Percentiles rank a stretch among this genome's conserved stretches.
Conservation (phyloP, 1,140 invertebrate species). For the Aradophagus sp. region DNA sequence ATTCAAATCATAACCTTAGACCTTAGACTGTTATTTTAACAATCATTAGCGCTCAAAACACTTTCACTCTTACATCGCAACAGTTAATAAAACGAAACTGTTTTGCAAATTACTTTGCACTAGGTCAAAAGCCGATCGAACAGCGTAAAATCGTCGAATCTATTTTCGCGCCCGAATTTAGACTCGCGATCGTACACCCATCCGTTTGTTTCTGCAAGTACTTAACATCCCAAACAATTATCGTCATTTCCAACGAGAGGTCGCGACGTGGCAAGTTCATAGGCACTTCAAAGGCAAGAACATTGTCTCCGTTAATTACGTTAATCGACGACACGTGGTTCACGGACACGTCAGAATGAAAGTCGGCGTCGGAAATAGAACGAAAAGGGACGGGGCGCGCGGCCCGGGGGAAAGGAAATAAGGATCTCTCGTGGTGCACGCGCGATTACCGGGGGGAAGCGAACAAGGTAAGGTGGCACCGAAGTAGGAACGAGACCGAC, state of each 20-base stretch:
- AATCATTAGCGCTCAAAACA: too few relatives aligned
- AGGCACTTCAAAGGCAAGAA: conserved; percentile 49
- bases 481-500: conserved; percentile 28
- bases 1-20: too few relatives aligned
- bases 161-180: too few relatives aligned
- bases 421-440: conserved; percentile 33
- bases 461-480: conserved; percentile 36
- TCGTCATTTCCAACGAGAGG: conserved; percentile 7
- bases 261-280: background rate
- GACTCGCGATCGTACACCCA: too few relatives aligned
- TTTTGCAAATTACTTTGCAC: too few relatives aligned
- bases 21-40: too few relatives aligned
- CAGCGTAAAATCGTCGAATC: too few relatives aligned
- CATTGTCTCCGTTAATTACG: conserved; percentile 68
- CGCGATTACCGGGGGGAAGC: conserved; percentile 18
- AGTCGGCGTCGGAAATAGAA: conserved; percentile 53
- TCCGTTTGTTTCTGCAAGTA: background rate
- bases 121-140: too few relatives aligned
- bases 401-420: conserved; percentile 44
- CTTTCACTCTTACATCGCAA: too few relatives aligned
- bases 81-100: too few relatives aligned
- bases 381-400: conserved; percentile 26
- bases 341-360: conserved; percentile 42
- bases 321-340: conserved; percentile 73
- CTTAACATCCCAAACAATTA: conserved; percentile 19